phyloP scores from a whole-genome alignment of 2,888 invertebrate species.

The Ellobium chinense region DNA sequence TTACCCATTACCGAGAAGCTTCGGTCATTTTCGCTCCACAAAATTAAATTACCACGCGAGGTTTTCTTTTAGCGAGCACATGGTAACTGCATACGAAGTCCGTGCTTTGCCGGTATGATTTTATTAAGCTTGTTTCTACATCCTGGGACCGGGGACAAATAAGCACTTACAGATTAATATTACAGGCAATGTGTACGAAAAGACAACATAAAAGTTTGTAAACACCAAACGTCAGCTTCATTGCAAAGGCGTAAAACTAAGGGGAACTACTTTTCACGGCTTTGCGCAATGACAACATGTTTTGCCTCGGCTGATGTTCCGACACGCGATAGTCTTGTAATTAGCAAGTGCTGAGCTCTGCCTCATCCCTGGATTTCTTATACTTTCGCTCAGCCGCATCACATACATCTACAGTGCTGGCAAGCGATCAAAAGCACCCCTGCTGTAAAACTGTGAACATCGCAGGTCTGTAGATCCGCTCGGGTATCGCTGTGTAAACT shows the following conservation, averaged over 20 bases:
- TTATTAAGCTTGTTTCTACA: constrained; percentile 1
- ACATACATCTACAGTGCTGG: not conserved
- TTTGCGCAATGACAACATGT: constrained; percentile 35
- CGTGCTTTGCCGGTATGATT: not conserved
- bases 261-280: constrained; percentile 25
- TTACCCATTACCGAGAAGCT: not conserved
- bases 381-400: constrained; percentile 23
- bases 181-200: constrained; percentile 18
- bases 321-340: constrained; percentile 28
- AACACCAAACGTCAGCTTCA: constrained; percentile 34
- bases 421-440: constrained; percentile 24
- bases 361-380: not conserved
- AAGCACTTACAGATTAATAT: constrained; percentile 12
- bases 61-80: not conserved
- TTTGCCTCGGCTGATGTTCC: constrained; percentile 1
- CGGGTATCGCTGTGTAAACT: not conserved
- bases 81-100: constrained; percentile 5
- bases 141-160: constrained; percentile 10
- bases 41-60: constrained; percentile 23
- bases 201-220: constrained; percentile 21
- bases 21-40: constrained; percentile 3
- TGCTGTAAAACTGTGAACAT: not conserved
- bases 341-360: constrained; percentile 34
- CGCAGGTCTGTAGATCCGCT: constrained; percentile 1
- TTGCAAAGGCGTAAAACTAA: constrained; percentile 22